These are phyloP conservation scores for Hyalella azteca DNA, from an alignment of 2,888 invertebrate species.

Conservation along the genomic window DNA sequence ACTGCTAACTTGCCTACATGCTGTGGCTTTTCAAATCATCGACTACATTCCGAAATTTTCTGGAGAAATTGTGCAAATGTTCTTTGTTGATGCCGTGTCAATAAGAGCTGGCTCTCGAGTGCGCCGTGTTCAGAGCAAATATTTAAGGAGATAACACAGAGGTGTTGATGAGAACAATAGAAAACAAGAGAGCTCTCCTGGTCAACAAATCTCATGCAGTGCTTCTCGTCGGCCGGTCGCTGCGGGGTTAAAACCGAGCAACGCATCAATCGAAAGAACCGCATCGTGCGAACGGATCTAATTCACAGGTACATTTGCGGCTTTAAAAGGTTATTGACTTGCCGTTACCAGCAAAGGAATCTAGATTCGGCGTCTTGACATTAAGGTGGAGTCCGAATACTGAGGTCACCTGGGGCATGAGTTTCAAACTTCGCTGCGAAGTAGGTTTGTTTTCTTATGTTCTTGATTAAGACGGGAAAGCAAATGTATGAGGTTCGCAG, in stretches of 20 bases:
- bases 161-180: conserved; percentile 37
- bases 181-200: conserved; percentile 36
- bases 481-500: conserved; percentile 25
- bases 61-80: conserved; percentile 35
- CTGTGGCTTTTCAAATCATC: conserved; percentile 36
- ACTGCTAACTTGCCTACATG: not conserved
- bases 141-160: conserved; percentile 33
- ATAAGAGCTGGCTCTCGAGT: conserved; percentile 27
- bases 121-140: conserved; percentile 32
- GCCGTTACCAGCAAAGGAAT: conserved; percentile 22
- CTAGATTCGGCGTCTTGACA: conserved; percentile 28
- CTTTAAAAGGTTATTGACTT: conserved; percentile 34
- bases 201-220: conserved; percentile 37
- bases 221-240: too few relatives aligned
- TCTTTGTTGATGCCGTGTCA: conserved; percentile 31
- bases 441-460: conserved; percentile 29
- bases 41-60: conserved; percentile 35
- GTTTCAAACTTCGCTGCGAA: conserved; percentile 22
- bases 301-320: not conserved
- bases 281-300: conserved; percentile 17
- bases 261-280: not conserved
- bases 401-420: conserved; percentile 30
- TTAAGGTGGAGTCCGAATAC: conserved; percentile 29
- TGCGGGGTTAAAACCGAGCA: too few relatives aligned
- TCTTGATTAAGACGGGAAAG: conserved; percentile 35